These are phyloP conservation scores for Leptinotarsa defecta DNA, from an alignment of 1,140 invertebrate genomes.

Conservation along the genomic window DNA sequence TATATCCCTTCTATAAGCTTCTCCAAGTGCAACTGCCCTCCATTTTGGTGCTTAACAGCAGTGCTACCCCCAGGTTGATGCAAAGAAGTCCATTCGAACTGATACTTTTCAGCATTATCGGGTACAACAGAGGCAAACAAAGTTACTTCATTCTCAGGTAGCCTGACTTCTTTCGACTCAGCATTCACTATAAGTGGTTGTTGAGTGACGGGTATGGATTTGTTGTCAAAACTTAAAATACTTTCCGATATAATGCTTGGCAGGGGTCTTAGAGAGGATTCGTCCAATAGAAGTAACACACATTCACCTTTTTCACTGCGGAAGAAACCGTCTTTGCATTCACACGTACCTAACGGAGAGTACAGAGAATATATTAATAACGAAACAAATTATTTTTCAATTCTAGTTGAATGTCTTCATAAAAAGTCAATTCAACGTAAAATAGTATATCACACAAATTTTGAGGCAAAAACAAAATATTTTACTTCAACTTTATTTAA, in stretches of 20 bases:
- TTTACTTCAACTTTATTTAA: too few relatives aligned
- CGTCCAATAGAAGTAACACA: constrained; percentile 42
- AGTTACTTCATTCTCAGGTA: constrained; percentile 78
- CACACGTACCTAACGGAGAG: constrained; percentile 63
- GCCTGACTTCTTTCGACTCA: constrained; percentile 70
- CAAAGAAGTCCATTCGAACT: constrained; percentile 87
- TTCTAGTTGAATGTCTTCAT: too few relatives aligned
- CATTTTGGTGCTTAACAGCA: constrained; percentile 86
- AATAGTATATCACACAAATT: too few relatives aligned
- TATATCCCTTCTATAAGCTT: constrained; percentile 85
- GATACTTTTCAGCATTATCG: constrained; percentile 69
- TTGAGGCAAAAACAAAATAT: too few relatives aligned
- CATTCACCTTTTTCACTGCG: constrained; percentile 61
- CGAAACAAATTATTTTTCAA: too few relatives aligned
- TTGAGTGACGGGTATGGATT: constrained; percentile 54
- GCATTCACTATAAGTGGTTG: constrained; percentile 79
- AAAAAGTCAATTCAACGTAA: too few relatives aligned
- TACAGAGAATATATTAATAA: too few relatives aligned
- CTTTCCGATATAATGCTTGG: constrained; percentile 51
- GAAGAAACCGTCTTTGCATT: constrained; percentile 66
- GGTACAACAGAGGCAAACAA: constrained; percentile 81
- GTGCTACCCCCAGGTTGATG: constrained; percentile 80
- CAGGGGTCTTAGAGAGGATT: constrained; percentile 41
- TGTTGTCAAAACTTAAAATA: constrained; percentile 47
- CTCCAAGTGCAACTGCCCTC: constrained; percentile 73